Base-by-base conservation (phyloP, 2,113 vertebrate species). In the Datnioides undecimradiatus region DNA sequence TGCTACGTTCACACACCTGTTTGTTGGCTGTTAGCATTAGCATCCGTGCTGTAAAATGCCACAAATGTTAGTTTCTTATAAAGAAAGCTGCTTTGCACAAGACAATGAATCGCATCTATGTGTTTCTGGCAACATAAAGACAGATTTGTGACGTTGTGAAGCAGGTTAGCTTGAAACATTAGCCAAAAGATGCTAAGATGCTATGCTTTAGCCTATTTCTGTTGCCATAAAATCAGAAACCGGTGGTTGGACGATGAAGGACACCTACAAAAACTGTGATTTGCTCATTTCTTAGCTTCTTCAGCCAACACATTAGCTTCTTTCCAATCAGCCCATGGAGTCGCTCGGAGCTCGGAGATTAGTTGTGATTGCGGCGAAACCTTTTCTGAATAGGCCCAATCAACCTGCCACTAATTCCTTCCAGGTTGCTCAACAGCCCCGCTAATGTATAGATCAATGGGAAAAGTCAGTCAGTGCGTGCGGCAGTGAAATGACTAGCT, bases 361-460 rank as follows among this genome's bases (percentile, higher is more conserved):
- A 29, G 76, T 9, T n/a, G 17, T 69, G 34, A 80, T 70, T 79
- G 49, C 41, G 6, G 14, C 34, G 25, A 62, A 58, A 25, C 38
- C 31, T 40, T 40, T 33, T 76, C 60, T 79, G 45, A 64, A 68
- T 55, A 68, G 79, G 17, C 57, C 57, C 38, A 65, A 73, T 87
- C 73, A 81, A 49, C 23, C 49, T 12, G 51, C 9, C 49, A 55
- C 38, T 29, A 4, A 41, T 83, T 68, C 38, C 54, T 34, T 46
- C 16, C 43, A 64, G 7, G 68, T 57, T 60, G 68, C 73, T 83
- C 40, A 73, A 23, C 55, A 52, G 27, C 14, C 14, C 51, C 25
- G 70, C 48, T 66, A 23, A 76, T 58, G 59, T 43, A 48, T 17
- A 41, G 45, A 74, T 83, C 58, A 48, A 21, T 49, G 7, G 46